phyloP scores from a whole-genome alignment of 2,113 vertebrate genomes.

The Lichenostomus cassidix region DNA sequence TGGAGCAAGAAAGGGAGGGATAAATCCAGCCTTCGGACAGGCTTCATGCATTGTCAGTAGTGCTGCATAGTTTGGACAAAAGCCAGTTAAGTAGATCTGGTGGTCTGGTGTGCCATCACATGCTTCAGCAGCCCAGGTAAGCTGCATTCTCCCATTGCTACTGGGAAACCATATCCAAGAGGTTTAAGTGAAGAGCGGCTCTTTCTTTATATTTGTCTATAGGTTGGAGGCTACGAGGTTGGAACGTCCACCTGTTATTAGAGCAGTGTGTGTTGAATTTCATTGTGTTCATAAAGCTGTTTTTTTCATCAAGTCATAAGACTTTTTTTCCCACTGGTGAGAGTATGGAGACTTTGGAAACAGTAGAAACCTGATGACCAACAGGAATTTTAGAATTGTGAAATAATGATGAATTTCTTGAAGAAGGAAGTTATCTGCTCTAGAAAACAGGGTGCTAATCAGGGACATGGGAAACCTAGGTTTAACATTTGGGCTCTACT shows the following conservation, averaged over 20 bases:
- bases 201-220: not conserved
- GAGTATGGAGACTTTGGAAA: not conserved
- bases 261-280: not conserved
- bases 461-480: not conserved
- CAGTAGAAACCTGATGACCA: not conserved
- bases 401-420: not conserved
- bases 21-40: not conserved
- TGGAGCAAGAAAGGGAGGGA: not conserved
- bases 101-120: not conserved
- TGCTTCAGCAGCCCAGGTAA: not conserved
- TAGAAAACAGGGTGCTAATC: not conserved
- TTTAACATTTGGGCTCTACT: not conserved
- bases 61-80: not conserved
- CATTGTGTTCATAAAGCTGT: not conserved
- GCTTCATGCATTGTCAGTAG: fast-evolving
- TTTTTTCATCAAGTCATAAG: not conserved
- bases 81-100: not conserved
- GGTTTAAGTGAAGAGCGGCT: not conserved
- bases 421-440: not conserved
- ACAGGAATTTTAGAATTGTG: not conserved
- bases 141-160: fast-evolving
- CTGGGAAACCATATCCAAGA: not conserved
- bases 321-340: not conserved
- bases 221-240: not conserved
- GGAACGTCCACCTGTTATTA: not conserved